These are phyloP conservation scores for Vulpes ferrilata DNA, from an alignment of 2,113 vertebrate species.

Conservation along the genomic window DNA sequence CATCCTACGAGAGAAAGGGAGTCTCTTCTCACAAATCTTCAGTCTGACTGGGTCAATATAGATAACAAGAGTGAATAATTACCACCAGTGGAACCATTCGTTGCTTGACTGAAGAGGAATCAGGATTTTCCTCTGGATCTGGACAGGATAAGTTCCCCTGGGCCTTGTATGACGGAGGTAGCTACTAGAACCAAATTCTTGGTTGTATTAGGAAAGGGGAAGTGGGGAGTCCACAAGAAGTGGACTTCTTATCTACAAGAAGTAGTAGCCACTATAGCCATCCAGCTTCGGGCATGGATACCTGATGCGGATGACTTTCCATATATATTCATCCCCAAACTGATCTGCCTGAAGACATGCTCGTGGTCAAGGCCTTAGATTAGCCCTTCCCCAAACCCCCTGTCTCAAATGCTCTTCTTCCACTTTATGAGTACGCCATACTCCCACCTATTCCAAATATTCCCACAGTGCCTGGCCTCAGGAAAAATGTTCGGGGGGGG, in stretches of 20 bases:
- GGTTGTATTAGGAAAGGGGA: neutral
- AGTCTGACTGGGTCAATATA: neutral
- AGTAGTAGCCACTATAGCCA: neutral
- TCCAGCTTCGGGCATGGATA: neutral
- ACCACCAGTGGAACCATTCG: rapidly evolving
- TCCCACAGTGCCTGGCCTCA: neutral
- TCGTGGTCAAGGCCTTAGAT: neutral
- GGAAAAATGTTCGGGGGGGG: neutral
- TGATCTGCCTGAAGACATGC: neutral
- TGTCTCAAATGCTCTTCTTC: neutral
- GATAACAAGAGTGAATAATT: neutral
- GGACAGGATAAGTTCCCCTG: too few species aligned
- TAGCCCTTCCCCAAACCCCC: neutral
- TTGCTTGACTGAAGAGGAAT: neutral
- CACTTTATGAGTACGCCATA: neutral
- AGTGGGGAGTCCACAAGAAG: too few species aligned
- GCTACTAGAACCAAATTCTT: neutral
- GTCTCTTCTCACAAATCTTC: neutral
- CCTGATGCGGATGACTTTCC: neutral
- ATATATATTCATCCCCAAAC: neutral
- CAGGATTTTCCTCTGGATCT: neutral
- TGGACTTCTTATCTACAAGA: too few species aligned
- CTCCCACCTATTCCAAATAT: neutral
- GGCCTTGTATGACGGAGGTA: neutral
- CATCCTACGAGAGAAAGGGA: neutral